A percentile compares a stretch with the other conserved stretches of the same genome.
Evolutionary conservation across 2,888 invertebrate species (phyloP).

Genomic region (Trissolcus brochymenae): DNA sequence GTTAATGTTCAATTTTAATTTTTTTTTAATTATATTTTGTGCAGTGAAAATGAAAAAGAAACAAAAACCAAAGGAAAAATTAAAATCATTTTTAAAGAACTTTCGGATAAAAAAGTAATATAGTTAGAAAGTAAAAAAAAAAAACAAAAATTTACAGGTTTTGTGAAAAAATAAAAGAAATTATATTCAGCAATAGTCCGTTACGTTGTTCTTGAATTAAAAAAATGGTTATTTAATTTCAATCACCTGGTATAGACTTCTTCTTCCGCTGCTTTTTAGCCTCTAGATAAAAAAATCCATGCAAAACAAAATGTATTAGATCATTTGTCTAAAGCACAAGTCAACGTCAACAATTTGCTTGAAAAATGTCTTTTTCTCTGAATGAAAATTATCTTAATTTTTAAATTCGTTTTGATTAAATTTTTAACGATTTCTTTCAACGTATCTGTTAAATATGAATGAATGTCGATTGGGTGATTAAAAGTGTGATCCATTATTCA

Average conservation of each 20-base stretch:
- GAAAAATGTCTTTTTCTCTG: neutral
- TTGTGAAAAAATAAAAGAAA: neutral
- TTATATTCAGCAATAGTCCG: slow-evolving; percentile 37
- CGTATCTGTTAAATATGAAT: neutral
- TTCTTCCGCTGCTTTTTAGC: slow-evolving; percentile 97
- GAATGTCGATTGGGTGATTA: neutral
- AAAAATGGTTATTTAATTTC: slow-evolving; percentile 64
- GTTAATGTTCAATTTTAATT: slow-evolving; percentile 22
- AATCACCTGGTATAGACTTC: slow-evolving; percentile 92
- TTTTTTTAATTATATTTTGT: too few species aligned
- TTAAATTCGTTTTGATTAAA: slow-evolving; percentile 28
- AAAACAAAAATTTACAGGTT: neutral
- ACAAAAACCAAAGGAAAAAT: neutral
- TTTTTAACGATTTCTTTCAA: slow-evolving; percentile 17
- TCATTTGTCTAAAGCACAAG: slow-evolving; percentile 64
- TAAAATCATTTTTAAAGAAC: neutral
- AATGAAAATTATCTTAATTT: slow-evolving; percentile 4
- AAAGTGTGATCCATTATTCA: neutral
- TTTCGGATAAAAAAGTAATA: neutral
- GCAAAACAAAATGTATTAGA: slow-evolving; percentile 76
- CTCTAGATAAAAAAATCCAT: slow-evolving; percentile 81
- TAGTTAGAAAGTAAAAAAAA: neutral
- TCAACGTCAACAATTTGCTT: slow-evolving; percentile 54
- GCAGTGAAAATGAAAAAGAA: neutral
- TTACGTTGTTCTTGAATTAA: slow-evolving; percentile 46